Evolutionary conservation across 1,140 invertebrate genomes (phyloP).

Genomic region (Macrobrachium rosenbergii): DNA sequence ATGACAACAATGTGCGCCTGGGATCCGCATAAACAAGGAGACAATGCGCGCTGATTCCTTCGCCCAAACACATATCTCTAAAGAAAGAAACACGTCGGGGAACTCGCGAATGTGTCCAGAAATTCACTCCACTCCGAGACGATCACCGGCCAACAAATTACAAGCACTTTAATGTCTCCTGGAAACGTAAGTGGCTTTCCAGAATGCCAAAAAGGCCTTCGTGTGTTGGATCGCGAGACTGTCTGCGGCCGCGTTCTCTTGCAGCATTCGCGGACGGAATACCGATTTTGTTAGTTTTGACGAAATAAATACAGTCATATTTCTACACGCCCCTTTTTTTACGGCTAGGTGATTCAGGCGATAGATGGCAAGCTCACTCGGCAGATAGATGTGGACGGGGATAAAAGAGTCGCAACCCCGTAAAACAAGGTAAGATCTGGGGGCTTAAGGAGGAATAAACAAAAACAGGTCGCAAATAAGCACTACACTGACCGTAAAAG

Average conservation of each 20-base stretch:
- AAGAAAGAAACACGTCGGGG: background rate
- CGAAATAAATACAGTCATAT: too few relatives aligned
- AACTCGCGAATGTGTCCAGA: conserved; percentile 23
- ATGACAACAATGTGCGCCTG: too few relatives aligned
- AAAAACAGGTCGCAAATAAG: conserved; percentile 35
- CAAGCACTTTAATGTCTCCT: conserved; percentile 36
- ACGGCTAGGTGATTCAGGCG: background rate
- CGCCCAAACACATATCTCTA: too few relatives aligned
- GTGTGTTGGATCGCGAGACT: conserved; percentile 10
- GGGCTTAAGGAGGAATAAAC: conserved; percentile 33
- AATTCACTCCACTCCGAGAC: background rate
- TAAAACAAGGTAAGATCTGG: conserved; percentile 50
- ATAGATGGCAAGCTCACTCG: background rate
- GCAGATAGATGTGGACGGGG: conserved; percentile 15
- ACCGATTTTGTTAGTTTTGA: background rate
- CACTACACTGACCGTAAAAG: conserved; percentile 28
- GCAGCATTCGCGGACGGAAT: background rate
- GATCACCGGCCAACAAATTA: conserved; percentile 33
- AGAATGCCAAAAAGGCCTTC: conserved; percentile 22
- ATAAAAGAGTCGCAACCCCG: conserved; percentile 43
- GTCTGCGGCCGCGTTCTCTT: background rate
- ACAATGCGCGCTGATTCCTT: too few relatives aligned
- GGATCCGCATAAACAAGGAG: too few relatives aligned
- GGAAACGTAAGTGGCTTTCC: conserved; percentile 33
- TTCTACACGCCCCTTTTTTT: too few relatives aligned